A percentile compares a stretch with the other conserved stretches of the same genome.
Conservation (phyloP, 2,888 invertebrate genomes). For the Trachelus tabidus region DNA sequence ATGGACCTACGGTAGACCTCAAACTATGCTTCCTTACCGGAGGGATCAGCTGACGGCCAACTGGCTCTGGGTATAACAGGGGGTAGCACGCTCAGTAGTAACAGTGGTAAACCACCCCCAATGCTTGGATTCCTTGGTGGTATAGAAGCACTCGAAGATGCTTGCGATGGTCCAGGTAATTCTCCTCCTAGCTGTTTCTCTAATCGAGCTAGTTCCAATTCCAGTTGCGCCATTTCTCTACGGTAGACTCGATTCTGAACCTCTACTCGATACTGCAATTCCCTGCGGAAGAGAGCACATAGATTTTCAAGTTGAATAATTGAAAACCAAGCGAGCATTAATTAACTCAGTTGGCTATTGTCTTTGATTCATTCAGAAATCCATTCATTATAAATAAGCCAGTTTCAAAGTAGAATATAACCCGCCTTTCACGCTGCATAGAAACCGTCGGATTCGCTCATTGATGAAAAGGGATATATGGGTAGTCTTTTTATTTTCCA, state of each 20-base stretch:
- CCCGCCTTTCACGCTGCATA: too few species aligned
- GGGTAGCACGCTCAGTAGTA: slow-evolving; percentile 78
- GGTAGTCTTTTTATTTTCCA: background rate
- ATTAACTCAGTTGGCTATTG: too few species aligned
- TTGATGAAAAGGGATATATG: background rate
- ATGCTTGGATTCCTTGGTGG: slow-evolving; percentile 75
- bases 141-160: slow-evolving; percentile 71
- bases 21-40: slow-evolving; percentile 45
- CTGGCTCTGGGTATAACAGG: slow-evolving; percentile 82
- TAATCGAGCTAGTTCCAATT: slow-evolving; percentile 80
- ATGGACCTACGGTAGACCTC: slow-evolving; percentile 21
- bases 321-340: too few species aligned
- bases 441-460: too few species aligned
- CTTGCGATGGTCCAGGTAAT: slow-evolving; percentile 66
- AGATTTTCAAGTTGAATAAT: too few species aligned
- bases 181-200: slow-evolving; percentile 76
- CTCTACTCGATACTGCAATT: slow-evolving; percentile 87
- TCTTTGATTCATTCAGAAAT: too few species aligned
- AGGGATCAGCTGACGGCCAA: slow-evolving; percentile 79
- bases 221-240: slow-evolving; percentile 82
- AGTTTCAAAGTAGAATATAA: too few species aligned
- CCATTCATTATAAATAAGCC: too few species aligned
- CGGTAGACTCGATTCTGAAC: slow-evolving; percentile 92
- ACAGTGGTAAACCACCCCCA: slow-evolving; percentile 77
- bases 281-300: slow-evolving; percentile 59